phyloP scores from a whole-genome alignment of 1,140 invertebrate genomes.

The Antheraea mylitta region DNA sequence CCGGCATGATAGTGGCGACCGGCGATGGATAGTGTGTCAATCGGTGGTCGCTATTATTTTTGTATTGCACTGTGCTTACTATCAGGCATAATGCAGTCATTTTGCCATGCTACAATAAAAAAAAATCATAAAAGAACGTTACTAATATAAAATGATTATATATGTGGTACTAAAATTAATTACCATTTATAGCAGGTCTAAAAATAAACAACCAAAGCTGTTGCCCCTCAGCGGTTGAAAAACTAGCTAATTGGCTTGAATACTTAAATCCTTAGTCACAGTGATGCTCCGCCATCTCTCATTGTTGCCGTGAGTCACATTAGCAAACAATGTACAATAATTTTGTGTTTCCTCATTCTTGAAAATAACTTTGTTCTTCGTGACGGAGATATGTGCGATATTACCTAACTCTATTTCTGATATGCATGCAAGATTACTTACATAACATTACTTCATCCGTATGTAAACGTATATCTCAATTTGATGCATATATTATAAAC shows the following conservation, averaged over 20 bases:
- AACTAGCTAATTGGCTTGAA: constrained; percentile 59
- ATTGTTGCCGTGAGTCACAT: constrained; percentile 57
- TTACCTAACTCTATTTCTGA: background rate
- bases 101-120: too few species aligned
- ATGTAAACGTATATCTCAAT: too few species aligned
- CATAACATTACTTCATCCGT: too few species aligned
- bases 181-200: constrained; percentile 21
- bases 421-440: too few species aligned
- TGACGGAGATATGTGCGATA: background rate
- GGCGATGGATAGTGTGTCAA: too few species aligned
- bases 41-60: too few species aligned
- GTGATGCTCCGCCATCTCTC: constrained; percentile 35
- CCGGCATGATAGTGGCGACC: too few species aligned
- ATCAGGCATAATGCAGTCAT: too few species aligned
- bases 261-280: constrained; percentile 71
- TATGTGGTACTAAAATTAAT: background rate
- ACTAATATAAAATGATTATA: too few species aligned
- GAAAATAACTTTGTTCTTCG: constrained; percentile 9
- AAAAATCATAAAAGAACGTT: too few species aligned
- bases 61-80: too few species aligned
- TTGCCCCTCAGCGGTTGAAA: constrained; percentile 15
- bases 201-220: constrained; percentile 22
- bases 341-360: constrained; percentile 23
- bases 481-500: too few species aligned
- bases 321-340: constrained; percentile 28